These are phyloP conservation scores for Dermochelys coriacea DNA, from an alignment of 2,797 vertebrate species.

Conservation along the genomic window DNA sequence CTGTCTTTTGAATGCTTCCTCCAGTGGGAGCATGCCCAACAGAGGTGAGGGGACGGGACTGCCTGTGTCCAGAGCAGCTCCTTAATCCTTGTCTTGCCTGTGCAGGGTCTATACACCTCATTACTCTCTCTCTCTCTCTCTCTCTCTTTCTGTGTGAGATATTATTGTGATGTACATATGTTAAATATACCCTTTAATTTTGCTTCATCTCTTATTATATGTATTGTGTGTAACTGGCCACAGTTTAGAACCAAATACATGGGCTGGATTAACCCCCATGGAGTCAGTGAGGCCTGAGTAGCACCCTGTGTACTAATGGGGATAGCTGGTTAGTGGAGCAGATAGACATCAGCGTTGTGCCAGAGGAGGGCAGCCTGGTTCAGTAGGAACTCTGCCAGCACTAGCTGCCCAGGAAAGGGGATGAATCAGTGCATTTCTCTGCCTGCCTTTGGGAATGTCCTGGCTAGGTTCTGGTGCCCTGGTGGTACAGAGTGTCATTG, in stretches of 20 bases:
- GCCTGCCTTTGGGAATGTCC: not conserved
- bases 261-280: not conserved
- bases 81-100: not conserved
- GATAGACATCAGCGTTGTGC: constrained; percentile 48
- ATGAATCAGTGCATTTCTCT: constrained; percentile 25
- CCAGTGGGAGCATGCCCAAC: not conserved
- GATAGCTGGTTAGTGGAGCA: constrained; percentile 48
- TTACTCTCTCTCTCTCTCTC: too few species aligned
- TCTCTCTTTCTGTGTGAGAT: too few species aligned
- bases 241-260: not conserved
- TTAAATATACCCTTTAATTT: not conserved
- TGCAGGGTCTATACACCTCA: not conserved
- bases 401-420: constrained; percentile 46
- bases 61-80: not conserved
- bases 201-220: accelerated
- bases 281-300: not conserved
- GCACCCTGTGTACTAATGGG: not conserved
- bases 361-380: not conserved
- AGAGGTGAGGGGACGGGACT: not conserved
- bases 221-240: accelerated
- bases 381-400: not conserved
- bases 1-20: not conserved
- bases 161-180: not conserved
- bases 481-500: not conserved
- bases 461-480: not conserved